Percentiles rank a stretch among this genome's conserved stretches.
phyloP scores from a whole-genome alignment of 2,888 invertebrate genomes.

The Drosophila parthenogenetica region DNA sequence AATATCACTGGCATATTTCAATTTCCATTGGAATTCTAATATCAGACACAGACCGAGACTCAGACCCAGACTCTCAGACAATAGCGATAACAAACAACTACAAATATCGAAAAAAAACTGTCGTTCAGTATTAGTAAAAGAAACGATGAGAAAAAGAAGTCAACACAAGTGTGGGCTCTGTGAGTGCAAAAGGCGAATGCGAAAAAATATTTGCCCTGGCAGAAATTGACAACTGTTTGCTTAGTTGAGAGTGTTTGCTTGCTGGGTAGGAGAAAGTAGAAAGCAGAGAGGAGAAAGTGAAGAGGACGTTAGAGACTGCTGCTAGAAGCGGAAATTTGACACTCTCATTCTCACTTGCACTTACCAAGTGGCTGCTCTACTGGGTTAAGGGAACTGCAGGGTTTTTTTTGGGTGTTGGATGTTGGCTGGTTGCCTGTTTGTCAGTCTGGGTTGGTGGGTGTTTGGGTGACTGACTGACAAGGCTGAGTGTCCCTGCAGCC shows the following conservation, averaged over 20 bases:
- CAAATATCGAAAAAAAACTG: slow-evolving; percentile 39
- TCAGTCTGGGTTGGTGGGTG: slow-evolving; percentile 1
- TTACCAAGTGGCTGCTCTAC: slow-evolving; percentile 37
- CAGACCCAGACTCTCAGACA: not conserved
- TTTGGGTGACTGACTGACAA: not conserved
- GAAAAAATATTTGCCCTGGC: slow-evolving; percentile 74
- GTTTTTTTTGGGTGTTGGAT: not conserved
- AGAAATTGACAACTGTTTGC: slow-evolving; percentile 81
- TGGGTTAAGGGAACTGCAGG: slow-evolving; percentile 7
- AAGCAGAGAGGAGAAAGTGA: not conserved
- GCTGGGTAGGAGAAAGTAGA: not conserved
- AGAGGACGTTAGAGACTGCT: slow-evolving; percentile 14
- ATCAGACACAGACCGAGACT: slow-evolving; percentile 25
- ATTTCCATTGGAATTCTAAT: slow-evolving; percentile 61
- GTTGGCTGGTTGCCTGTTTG: not conserved
- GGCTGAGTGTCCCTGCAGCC: slow-evolving; percentile 36
- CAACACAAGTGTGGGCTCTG: slow-evolving; percentile 49
- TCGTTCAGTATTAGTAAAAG: slow-evolving; percentile 34
- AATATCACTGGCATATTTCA: slow-evolving; percentile 45
- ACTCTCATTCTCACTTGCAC: slow-evolving; percentile 73
- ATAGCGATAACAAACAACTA: slow-evolving; percentile 28
- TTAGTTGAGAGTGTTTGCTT: slow-evolving; percentile 75
- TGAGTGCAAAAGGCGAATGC: slow-evolving; percentile 64
- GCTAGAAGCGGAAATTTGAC: slow-evolving; percentile 76
- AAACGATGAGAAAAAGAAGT: slow-evolving; percentile 25